A percentile compares a stretch with the other conserved stretches of the same genome.
These are phyloP conservation scores for Corythornis madagascariensis DNA, from an alignment of 2,113 vertebrate species.

Conservation along the genomic window DNA sequence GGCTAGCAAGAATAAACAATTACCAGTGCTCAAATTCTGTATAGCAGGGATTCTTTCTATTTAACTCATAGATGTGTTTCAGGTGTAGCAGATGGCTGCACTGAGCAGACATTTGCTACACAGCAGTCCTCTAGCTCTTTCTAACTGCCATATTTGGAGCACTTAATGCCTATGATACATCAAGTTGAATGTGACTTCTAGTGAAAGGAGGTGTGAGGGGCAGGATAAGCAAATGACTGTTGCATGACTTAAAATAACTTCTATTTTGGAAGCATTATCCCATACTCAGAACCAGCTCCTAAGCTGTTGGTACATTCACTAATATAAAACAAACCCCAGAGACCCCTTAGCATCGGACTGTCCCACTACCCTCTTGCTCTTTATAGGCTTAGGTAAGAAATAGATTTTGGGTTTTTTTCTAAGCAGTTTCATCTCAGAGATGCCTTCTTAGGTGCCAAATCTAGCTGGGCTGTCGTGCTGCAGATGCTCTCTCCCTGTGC, in stretches of 20 bases:
- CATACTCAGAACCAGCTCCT: neutral
- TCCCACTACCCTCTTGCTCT: neutral
- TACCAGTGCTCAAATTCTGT: neutral
- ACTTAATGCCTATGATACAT: constrained; percentile 57
- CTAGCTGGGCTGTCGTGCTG: neutral
- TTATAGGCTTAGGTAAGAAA: neutral
- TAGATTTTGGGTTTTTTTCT: neutral
- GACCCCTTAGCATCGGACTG: neutral
- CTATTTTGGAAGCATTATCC: neutral
- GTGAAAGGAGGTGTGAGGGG: neutral
- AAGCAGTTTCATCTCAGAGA: neutral
- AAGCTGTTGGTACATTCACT: neutral
- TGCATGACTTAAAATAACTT: neutral
- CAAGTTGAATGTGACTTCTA: neutral
- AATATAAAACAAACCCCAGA: neutral
- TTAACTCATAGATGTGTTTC: constrained; percentile 24
- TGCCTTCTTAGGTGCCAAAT: neutral
- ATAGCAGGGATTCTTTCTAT: constrained; percentile 43
- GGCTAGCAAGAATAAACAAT: constrained; percentile 26
- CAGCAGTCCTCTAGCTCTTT: constrained; percentile 15
- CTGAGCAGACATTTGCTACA: neutral
- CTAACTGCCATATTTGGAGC: constrained; percentile 25
- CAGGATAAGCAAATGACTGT: neutral
- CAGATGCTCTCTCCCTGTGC: accelerated
- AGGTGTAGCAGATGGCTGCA: neutral